phyloP scores from a whole-genome alignment of 2,888 invertebrate species.

The Eupithecia centaureata region DNA sequence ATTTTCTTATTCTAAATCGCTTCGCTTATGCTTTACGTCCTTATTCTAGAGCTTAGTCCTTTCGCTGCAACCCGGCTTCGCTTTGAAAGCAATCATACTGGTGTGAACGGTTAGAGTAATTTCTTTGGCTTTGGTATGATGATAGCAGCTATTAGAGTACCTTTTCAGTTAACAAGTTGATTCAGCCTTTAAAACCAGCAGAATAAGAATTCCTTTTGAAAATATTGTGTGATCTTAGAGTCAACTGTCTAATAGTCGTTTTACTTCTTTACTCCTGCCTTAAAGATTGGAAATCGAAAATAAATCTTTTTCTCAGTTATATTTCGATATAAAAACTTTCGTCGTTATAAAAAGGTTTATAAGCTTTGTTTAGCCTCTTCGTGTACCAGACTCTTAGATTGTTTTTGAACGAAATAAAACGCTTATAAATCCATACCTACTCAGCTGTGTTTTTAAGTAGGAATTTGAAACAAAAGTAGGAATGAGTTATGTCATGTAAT shows the following conservation, averaged over 20 bases:
- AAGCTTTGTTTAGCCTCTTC: not conserved
- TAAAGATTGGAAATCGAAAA: not conserved
- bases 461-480: not conserved
- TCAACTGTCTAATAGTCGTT: not conserved
- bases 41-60: slow-evolving; percentile 44
- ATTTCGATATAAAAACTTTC: not conserved
- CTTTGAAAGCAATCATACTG: slow-evolving; percentile 72
- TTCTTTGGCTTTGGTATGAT: slow-evolving; percentile 64
- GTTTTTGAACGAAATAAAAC: no score
- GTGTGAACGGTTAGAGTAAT: slow-evolving; percentile 71
- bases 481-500: not conserved
- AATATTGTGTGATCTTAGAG: not conserved
- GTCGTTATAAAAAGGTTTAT: not conserved
- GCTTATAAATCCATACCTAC: not conserved
- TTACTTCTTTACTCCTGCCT: not conserved
- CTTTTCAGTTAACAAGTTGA: slow-evolving; percentile 29
- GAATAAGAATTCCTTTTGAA: slow-evolving; percentile 3
- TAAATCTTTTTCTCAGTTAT: not conserved
- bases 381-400: no score
- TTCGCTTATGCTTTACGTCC: slow-evolving; percentile 4
- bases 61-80: slow-evolving; percentile 52
- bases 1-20: slow-evolving; percentile 3
- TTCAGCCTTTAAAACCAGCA: slow-evolving; percentile 6
- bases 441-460: not conserved
- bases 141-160: slow-evolving; percentile 39